Base-by-base conservation (phyloP, 2,888 invertebrate species). In the Nematopogon swammerdamellus region DNA sequence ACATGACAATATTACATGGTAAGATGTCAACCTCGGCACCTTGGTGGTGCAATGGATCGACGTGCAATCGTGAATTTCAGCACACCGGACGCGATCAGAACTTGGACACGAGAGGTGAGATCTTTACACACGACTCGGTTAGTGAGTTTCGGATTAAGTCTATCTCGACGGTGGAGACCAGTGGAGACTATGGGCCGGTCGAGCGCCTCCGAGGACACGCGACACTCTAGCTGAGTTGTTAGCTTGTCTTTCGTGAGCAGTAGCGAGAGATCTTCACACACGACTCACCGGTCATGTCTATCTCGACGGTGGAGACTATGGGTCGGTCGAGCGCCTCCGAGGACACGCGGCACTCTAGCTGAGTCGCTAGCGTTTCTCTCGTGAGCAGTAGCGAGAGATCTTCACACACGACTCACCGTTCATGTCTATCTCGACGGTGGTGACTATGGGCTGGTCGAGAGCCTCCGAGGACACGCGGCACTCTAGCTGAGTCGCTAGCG, bases 201-300 rank as follows among this genome's bases (percentile, higher is more conserved):
- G 18, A 91, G 67, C 0, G 90, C 89, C 1, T 84, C 84, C 45
- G n/a, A n/a, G n/a, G n/a, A n/a, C n/a, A n/a, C n/a, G n/a, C n/a
- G n/a, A n/a, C n/a, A n/a, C n/a, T n/a, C 85, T 59, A 89, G 85
- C 57, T 83, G 83, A 1, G 88, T 86, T 1, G 84, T 85, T 51
- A 92, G 70, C 70, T 92, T 91, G 30, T 83, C 86, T 18, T 91
- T 80, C 1, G 86, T 83, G 55, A 91, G 81, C 5, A n/a, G n/a
- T n/a, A n/a, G n/a, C n/a, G n/a, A n/a, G n/a, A n/a, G n/a, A n/a
- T n/a, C n/a, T n/a, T n/a, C n/a, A n/a, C n/a, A n/a, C n/a, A n/a
- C n/a, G n/a, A n/a, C n/a, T n/a, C n/a, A n/a, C n/a, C n/a, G n/a
- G 89, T 82, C 43, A 91, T 88, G 62, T 91, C 87, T 20, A 89